phyloP scores from a whole-genome alignment of 2,113 vertebrate genomes.

The Albula goreensis region DNA sequence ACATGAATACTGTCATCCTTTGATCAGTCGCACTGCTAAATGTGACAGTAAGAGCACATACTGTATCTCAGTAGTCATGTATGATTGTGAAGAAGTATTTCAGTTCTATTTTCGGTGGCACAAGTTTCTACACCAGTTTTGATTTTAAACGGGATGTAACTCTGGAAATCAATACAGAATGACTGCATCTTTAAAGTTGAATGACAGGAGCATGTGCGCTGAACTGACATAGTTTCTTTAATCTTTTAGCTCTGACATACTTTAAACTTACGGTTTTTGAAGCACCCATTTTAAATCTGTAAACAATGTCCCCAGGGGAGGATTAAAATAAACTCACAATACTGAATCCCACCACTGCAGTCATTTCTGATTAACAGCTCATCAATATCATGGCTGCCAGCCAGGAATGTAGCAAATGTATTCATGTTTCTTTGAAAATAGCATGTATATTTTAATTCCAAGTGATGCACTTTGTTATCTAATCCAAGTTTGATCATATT shows the following conservation, averaged over 20 bases:
- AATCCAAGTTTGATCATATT: no score
- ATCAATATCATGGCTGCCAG: neutral
- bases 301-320: neutral
- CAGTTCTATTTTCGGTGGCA: neutral
- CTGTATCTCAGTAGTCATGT: neutral
- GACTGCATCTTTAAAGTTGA: neutral
- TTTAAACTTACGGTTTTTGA: neutral
- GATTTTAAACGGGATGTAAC: neutral
- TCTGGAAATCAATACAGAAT: neutral
- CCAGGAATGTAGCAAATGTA: neutral
- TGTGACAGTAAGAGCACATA: neutral
- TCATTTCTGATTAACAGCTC: neutral
- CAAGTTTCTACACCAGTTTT: neutral
- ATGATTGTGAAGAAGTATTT: neutral
- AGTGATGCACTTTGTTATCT: no score
- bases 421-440: no score
- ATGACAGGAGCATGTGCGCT: no score
- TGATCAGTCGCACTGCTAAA: neutral
- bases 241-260: no score
- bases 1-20: no score
- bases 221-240: no score
- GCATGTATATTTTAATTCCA: no score
- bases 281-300: neutral
- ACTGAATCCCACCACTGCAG: neutral
- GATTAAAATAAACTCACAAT: neutral